A percentile compares a stretch with the other conserved stretches of the same genome.
These are phyloP conservation scores for Machimus atricapillus DNA, from an alignment of 2,888 invertebrate genomes.

Conservation along the genomic window DNA sequence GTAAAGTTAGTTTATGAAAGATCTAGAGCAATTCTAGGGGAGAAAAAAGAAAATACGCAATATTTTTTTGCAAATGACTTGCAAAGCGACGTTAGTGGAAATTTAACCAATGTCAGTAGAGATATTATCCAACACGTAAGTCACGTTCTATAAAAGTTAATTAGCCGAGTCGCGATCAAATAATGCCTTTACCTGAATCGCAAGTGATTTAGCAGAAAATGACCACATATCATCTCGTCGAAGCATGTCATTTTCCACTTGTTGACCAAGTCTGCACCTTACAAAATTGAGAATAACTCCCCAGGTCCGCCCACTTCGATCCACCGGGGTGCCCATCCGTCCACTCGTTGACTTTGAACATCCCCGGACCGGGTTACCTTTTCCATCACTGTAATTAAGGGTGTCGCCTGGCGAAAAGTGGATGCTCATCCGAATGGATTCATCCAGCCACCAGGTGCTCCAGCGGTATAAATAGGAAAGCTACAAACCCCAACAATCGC, in stretches of 20 bases:
- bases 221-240: background rate
- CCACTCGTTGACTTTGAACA: background rate
- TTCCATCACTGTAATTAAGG: background rate
- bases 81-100: background rate
- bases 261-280: background rate
- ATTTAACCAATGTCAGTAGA: background rate
- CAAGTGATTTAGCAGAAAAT: background rate
- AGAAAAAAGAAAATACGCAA: background rate
- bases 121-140: background rate
- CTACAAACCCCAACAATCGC: background rate
- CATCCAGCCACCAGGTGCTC: background rate
- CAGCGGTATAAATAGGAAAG: background rate
- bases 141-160: background rate
- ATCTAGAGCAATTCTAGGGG: background rate
- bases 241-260: background rate
- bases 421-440: background rate
- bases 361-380: background rate
- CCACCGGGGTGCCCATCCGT: background rate
- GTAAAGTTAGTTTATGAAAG: background rate
- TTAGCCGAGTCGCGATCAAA: background rate
- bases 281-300: background rate
- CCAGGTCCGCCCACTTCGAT: background rate
- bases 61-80: background rate
- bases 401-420: background rate
- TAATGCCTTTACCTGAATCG: background rate